These are phyloP conservation scores for Mus minutoides DNA, from an alignment of 2,797 vertebrate species.

Conservation along the genomic window DNA sequence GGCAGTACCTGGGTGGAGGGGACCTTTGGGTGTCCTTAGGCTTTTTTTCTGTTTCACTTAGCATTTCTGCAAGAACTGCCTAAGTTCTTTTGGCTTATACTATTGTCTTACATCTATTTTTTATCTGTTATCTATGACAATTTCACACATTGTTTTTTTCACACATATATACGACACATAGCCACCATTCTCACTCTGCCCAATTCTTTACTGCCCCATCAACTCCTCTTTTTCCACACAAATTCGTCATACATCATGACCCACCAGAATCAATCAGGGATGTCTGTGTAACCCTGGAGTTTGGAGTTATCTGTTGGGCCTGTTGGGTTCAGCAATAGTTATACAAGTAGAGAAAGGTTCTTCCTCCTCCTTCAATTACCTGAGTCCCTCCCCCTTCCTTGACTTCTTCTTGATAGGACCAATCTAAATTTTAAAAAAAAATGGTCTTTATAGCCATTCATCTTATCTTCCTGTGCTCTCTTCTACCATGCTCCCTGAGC, in stretches of 20 bases:
- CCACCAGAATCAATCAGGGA: not conserved
- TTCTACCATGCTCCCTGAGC: not conserved
- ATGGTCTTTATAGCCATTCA: not conserved
- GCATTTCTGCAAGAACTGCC: not conserved
- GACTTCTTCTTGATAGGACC: not conserved
- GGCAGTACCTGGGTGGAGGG: not conserved
- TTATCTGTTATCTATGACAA: not conserved
- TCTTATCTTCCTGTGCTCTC: not conserved
- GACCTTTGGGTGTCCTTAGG: not conserved
- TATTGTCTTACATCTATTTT: not conserved
- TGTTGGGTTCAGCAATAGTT: not conserved
- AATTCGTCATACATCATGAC: not conserved
- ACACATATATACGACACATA: not conserved
- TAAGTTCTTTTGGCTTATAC: not conserved
- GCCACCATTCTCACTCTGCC: too few relatives aligned
- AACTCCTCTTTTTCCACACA: not conserved
- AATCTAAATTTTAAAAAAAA: not conserved
- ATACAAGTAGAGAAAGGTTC: not conserved
- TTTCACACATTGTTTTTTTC: not conserved
- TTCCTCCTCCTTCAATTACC: not conserved
- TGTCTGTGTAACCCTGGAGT: not conserved
- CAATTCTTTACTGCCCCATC: not conserved
- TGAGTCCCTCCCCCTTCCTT: not conserved
- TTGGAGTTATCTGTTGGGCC: not conserved
- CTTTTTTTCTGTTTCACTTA: too few relatives aligned